Base-by-base conservation (phyloP, 2,888 invertebrate species). In the Anorthoa munda region DNA sequence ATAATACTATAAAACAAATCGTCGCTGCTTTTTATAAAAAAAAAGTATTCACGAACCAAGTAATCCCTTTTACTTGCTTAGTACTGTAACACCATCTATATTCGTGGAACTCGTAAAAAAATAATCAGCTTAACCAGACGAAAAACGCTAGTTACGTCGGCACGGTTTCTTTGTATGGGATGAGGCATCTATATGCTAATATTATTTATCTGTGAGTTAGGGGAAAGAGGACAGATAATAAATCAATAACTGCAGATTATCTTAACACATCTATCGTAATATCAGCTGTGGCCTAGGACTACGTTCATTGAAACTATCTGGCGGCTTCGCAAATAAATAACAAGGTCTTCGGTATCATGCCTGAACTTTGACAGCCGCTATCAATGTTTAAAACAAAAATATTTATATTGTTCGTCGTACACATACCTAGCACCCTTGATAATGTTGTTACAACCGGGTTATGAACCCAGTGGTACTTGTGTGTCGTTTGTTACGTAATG, bases 301-400 rank as follows among this genome's bases (percentile, higher is more conserved):
- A 66, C 76, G 65, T 76, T 72, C 71, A 79, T 67, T 81, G 81
- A 79, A 80, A 73, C 68, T 55, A 84, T 73, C 75, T 64, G 50
- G 46, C 63, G 61, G 77, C 84, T 90, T 92, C 84, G 92, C 92
- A 93, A 86, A 84, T 82, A 86, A 74, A 92, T 90, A 91, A 92
- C 92, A 93, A 90, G 90, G 87, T 83, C 88, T 79, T 67, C 66
- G 63, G 80, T 94, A 93, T 93, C 92, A 71, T 63, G 46, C 31
- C 45, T 91, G 94, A 94, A 93, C 95, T 95, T 93, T 94, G 94
- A 90, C 94, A 86, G 86, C 66, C 77, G 74, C 81, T 77, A 95
- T 94, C 94, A 56, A 67, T 72, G 86, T 83, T 90, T 85, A 78
- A 88, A 91, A 93, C 90, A 92, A 94, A 94, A 94, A 94, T 93